phyloP scores from a whole-genome alignment of 2,797 vertebrate genomes.

The Columba guinea region DNA sequence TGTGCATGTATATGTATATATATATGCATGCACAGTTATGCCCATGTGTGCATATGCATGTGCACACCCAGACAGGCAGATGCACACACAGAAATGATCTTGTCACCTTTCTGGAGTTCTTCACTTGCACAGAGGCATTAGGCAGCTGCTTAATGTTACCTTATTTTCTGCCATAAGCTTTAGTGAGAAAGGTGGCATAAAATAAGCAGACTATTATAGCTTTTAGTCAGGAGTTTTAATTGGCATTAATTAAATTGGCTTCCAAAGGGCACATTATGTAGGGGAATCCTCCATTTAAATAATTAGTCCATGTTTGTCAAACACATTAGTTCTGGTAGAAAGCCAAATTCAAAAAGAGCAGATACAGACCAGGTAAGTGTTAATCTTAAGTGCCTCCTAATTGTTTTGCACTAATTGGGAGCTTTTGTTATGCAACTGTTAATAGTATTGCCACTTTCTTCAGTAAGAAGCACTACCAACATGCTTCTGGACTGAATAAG shows the following conservation, averaged over 20 bases:
- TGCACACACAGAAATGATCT: background rate
- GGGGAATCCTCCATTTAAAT: constrained; percentile 14
- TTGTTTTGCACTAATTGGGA: constrained; percentile 36
- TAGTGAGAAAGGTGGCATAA: background rate
- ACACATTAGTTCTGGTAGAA: constrained; percentile 45
- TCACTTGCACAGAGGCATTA: background rate
- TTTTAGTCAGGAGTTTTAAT: constrained; percentile 51
- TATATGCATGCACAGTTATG: background rate
- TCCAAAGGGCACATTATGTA: constrained; percentile 12
- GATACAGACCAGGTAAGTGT: constrained; percentile 13
- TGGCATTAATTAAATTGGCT: constrained; percentile 47
- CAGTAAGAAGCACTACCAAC: background rate
- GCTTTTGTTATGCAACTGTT: constrained; percentile 19
- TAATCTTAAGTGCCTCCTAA: constrained; percentile 39
- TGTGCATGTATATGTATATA: background rate
- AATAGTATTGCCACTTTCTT: background rate
- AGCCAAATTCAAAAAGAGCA: constrained; percentile 28
- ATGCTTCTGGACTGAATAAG: background rate
- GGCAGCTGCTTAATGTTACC: background rate
- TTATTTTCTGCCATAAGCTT: background rate
- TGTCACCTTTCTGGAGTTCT: background rate
- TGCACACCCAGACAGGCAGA: background rate
- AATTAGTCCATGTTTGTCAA: constrained; percentile 53
- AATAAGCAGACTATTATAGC: background rate
- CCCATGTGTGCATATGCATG: fast-evolving